These are phyloP conservation scores for Steinernema scapterisci DNA, from an alignment of 2,888 invertebrate species.

Conservation along the genomic window DNA sequence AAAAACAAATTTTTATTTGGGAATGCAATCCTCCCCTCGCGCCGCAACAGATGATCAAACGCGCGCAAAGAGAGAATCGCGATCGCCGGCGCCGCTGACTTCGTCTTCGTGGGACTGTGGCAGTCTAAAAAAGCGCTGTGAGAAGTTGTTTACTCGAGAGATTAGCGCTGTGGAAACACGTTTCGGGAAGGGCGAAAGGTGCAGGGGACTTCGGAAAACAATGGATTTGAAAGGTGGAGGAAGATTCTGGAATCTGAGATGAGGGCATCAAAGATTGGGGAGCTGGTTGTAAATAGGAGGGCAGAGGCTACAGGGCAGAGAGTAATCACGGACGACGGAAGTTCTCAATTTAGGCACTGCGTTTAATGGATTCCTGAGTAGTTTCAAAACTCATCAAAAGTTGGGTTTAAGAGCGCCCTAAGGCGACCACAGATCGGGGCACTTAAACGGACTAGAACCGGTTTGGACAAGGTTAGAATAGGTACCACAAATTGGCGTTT, in stretches of 20 bases:
- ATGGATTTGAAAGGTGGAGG: neutral
- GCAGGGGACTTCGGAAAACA: slow-evolving; percentile 2
- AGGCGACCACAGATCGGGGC: no score
- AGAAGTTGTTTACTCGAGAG: neutral
- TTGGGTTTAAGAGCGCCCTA: neutral
- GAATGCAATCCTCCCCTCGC: no score
- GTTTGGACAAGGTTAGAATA: no score
- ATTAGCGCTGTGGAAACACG: neutral
- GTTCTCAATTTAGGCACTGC: neutral
- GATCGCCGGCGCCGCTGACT: no score
- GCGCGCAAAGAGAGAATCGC: neutral
- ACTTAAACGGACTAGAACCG: no score
- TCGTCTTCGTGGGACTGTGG: no score
- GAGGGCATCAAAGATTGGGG: neutral
- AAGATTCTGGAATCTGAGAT: no score
- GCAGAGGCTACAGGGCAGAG: no score
- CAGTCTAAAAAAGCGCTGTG: neutral
- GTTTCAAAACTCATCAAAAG: neutral
- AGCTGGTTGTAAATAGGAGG: neutral
- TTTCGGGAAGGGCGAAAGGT: neutral
- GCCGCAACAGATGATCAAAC: slow-evolving; percentile 3
- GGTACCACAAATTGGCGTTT: no score
- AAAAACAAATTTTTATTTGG: no score
- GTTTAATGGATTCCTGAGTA: neutral
- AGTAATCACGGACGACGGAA: no score